These are phyloP conservation scores for Pongo abelii DNA, from an alignment of 2,113 vertebrate species.

Conservation along the genomic window DNA sequence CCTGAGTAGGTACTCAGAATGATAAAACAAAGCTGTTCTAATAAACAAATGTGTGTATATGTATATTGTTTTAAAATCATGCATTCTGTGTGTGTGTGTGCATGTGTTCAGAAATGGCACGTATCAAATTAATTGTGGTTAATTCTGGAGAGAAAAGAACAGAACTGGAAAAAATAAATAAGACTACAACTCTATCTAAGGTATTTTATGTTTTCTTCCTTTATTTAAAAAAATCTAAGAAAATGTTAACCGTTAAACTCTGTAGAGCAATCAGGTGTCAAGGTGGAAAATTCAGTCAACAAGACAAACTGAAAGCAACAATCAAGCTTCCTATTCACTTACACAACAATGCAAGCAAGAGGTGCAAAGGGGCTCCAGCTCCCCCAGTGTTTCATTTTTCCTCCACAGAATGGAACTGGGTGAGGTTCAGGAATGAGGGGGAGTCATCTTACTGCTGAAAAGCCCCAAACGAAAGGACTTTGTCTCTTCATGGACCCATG, in stretches of 20 bases:
- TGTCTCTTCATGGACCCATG: not conserved
- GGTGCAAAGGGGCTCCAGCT: not conserved
- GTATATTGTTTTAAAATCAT: not conserved
- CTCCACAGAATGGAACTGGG: not conserved
- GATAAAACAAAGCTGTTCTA: no score
- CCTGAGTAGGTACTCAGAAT: no score
- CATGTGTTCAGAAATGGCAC: not conserved
- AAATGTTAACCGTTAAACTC: not conserved
- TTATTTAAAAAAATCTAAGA: not conserved
- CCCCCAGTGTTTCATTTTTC: not conserved
- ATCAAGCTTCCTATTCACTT: not conserved
- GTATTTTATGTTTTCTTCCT: not conserved
- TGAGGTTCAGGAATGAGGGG: not conserved
- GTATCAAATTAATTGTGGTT: no score
- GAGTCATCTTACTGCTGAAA: not conserved
- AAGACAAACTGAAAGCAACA: not conserved
- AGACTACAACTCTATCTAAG: not conserved
- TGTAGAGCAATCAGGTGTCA: not conserved
- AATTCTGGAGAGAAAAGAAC: not conserved
- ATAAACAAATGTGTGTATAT: not conserved
- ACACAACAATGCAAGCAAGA: not conserved
- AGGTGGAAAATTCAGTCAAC: not conserved
- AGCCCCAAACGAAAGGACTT: not conserved
- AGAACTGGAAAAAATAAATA: not conserved
- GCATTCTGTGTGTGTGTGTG: not conserved